Conservation (phyloP, 1,140 invertebrate species). For the Ooceraea biroi region DNA sequence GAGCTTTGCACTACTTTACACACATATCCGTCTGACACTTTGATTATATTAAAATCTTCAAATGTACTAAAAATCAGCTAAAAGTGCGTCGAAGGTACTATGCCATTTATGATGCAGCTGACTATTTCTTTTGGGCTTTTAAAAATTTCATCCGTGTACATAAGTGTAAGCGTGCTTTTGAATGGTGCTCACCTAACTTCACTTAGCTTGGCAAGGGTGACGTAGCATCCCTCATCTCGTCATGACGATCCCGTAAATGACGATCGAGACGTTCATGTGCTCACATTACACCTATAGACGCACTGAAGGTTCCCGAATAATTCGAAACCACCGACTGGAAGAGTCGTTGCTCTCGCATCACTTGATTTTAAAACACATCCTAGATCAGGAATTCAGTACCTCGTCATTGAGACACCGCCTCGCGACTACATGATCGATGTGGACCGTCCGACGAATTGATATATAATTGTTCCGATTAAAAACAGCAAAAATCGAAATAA, state of each 20-base stretch:
- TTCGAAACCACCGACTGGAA: not conserved
- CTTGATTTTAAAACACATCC: constrained; percentile 1
- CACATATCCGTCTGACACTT: not conserved
- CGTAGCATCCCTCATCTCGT: constrained; percentile 23
- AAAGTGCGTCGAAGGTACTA: not conserved
- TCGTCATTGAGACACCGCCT: constrained; percentile 1
- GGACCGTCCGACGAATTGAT: constrained; percentile 19
- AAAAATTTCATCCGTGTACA: not conserved
- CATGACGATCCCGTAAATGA: constrained; percentile 1
- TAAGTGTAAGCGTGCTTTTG: constrained; percentile 2
- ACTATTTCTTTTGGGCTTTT: not conserved
- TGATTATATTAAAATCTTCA: not conserved
- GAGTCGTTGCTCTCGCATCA: constrained; percentile 23
- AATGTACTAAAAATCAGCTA: not conserved
- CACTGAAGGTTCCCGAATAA: constrained; percentile 4
- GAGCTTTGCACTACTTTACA: not conserved
- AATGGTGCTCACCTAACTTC: constrained; percentile 63
- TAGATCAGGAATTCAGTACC: not conserved
- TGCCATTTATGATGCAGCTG: not conserved
- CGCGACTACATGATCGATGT: constrained; percentile 49
- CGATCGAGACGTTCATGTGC: not conserved
- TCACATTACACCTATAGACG: constrained; percentile 30
- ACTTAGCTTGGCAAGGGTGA: not conserved
- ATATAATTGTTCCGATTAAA: not conserved
- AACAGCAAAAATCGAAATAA: not conserved